Evolutionary conservation across 2,797 vertebrate species (phyloP).

Genomic region (Bradypodion pumilum): DNA sequence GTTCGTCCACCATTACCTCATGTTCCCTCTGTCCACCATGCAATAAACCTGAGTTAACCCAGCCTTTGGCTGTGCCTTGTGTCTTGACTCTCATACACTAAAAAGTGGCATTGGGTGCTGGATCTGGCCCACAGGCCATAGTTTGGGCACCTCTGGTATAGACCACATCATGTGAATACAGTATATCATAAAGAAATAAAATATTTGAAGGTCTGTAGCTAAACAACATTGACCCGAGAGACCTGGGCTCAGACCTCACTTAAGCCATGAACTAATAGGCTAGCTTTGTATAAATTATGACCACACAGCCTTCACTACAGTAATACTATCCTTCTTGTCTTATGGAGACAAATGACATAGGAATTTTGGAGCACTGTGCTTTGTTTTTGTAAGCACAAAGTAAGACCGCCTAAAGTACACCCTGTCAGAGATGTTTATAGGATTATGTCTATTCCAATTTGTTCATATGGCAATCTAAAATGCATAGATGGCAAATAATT

Average conservation of each 20-base stretch:
- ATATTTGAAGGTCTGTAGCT: neutral
- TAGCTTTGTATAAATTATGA: neutral
- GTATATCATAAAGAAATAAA: neutral
- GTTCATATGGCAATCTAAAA: neutral
- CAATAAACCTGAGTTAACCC: no score
- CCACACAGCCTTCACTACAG: neutral
- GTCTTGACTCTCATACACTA: no score
- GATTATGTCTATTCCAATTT: neutral
- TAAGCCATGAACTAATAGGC: neutral
- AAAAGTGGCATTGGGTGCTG: no score
- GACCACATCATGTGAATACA: neutral
- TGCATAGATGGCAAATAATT: slow-evolving; percentile 5
- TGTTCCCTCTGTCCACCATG: no score
- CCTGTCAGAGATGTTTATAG: neutral
- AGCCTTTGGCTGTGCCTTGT: no score
- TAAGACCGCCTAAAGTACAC: neutral
- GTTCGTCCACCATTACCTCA: no score
- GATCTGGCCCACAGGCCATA: no score
- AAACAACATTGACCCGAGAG: neutral
- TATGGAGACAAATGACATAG: neutral
- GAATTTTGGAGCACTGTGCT: neutral
- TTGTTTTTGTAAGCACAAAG: neutral
- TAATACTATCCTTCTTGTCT: neutral
- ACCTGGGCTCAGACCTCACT: neutral
- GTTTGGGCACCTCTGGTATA: no score